Conservation (phyloP, 1,140 invertebrate species). For the Pararge aegeria region DNA sequence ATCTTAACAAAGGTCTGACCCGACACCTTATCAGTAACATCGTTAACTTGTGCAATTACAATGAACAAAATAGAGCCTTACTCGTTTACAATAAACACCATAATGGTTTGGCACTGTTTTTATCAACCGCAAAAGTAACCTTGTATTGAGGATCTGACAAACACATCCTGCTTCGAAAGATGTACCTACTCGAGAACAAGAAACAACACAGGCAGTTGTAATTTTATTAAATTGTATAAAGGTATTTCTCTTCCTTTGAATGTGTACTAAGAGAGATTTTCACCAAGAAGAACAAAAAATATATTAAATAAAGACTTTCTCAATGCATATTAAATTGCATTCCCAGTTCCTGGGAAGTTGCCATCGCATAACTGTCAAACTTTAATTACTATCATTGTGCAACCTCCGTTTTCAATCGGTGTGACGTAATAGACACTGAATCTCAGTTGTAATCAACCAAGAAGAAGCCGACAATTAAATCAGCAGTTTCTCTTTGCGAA, state of each 20-base stretch:
- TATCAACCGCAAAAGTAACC: slow-evolving; percentile 3
- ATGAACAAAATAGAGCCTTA: slow-evolving; percentile 22
- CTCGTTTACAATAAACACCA: slow-evolving; percentile 11
- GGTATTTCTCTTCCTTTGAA: not conserved
- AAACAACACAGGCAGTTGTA: slow-evolving; percentile 5
- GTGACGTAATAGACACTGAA: no score
- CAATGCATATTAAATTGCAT: no score
- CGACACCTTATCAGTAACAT: slow-evolving; percentile 59
- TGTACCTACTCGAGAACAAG: slow-evolving; percentile 18
- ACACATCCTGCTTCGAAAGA: slow-evolving; percentile 28
- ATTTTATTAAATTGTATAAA: not conserved
- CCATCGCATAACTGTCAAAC: no score
- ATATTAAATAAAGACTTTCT: no score
- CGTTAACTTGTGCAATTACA: slow-evolving; percentile 12
- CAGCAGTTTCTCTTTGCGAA: no score
- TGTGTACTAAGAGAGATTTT: no score
- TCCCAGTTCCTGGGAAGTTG: no score
- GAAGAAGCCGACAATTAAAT: no score
- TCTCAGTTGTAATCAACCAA: no score
- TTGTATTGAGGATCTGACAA: slow-evolving; percentile 26
- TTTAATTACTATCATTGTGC: no score
- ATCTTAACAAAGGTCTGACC: slow-evolving; percentile 63
- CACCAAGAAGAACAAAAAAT: no score
- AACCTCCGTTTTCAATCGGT: no score
- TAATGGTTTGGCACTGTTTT: slow-evolving; percentile 13